These are phyloP conservation scores for Vollenhovia emeryi DNA, from an alignment of 1,140 invertebrate genomes.

Conservation along the genomic window DNA sequence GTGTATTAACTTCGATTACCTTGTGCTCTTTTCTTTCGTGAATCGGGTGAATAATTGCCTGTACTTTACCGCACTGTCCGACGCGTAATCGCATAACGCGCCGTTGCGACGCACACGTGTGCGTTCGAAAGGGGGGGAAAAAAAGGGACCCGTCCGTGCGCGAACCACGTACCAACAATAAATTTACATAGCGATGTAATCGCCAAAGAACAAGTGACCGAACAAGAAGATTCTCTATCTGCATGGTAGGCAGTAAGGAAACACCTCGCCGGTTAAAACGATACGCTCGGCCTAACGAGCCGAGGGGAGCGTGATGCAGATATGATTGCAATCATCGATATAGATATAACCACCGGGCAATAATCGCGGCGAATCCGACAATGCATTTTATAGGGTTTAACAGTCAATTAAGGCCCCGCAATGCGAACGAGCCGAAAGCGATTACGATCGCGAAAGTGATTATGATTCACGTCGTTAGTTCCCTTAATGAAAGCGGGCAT, in stretches of 20 bases:
- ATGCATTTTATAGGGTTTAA: slow-evolving; percentile 43
- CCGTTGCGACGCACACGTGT: slow-evolving; percentile 20
- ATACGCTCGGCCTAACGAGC: slow-evolving; percentile 80
- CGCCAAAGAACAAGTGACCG: slow-evolving; percentile 83
- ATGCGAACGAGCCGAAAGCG: slow-evolving; percentile 11
- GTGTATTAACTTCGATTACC: slow-evolving; percentile 37
- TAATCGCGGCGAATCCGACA: slow-evolving; percentile 63
- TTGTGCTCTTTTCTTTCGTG: slow-evolving; percentile 17
- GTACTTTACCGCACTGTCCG: slow-evolving; percentile 17
- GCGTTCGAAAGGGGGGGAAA: background rate
- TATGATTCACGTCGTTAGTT: slow-evolving; percentile 31
- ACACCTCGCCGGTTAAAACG: slow-evolving; percentile 82
- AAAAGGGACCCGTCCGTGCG: slow-evolving; percentile 60
- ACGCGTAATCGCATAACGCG: slow-evolving; percentile 60
- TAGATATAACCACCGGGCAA: slow-evolving; percentile 66
- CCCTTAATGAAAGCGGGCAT: background rate
- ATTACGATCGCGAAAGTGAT: slow-evolving; percentile 41
- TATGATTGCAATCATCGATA: slow-evolving; percentile 72
- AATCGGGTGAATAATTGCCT: slow-evolving; percentile 42
- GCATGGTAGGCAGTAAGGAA: slow-evolving; percentile 75
- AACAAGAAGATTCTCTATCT: slow-evolving; percentile 83
- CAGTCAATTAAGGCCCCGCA: slow-evolving; percentile 38
- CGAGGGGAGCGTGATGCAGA: slow-evolving; percentile 70
- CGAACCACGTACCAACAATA: slow-evolving; percentile 81
- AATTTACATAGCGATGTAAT: slow-evolving; percentile 85